Percentiles rank a stretch among this genome's conserved stretches.
Conservation (phyloP, 2,113 vertebrate species). For the Takifugu bimaculatus region DNA sequence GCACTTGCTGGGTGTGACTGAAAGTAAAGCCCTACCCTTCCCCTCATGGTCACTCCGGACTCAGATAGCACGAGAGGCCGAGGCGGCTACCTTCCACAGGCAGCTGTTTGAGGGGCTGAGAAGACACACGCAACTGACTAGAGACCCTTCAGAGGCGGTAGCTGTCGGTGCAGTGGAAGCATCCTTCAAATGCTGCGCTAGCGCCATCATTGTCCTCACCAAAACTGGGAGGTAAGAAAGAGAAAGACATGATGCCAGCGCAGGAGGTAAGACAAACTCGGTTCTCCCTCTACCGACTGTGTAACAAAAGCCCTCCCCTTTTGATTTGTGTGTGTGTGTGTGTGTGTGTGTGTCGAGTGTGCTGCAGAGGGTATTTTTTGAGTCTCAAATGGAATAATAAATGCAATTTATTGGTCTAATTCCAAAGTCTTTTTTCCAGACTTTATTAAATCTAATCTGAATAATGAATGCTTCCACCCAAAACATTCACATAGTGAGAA, state of each 20-base stretch:
- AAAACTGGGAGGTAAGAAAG: conserved; percentile 94
- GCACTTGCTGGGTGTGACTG: conserved; percentile 29
- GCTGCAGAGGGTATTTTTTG: not conserved
- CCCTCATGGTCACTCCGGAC: conserved; percentile 33
- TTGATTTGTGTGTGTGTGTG: conserved; percentile 10
- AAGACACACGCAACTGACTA: conserved; percentile 84
- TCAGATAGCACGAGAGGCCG: conserved; percentile 97
- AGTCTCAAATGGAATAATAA: conserved; percentile 1
- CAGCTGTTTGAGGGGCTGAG: conserved; percentile 96
- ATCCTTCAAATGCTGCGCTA: conserved; percentile 96
- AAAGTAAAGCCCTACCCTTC: conserved; percentile 58
- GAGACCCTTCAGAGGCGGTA: conserved; percentile 89
- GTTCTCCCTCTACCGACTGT: not conserved
- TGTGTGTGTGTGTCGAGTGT: conserved; percentile 10
- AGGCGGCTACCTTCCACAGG: conserved; percentile 96
- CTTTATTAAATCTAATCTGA: not conserved
- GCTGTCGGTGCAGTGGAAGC: conserved; percentile 95
- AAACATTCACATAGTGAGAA: too few species aligned
- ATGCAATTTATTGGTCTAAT: not conserved
- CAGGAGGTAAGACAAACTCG: conserved; percentile 41
- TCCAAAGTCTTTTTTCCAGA: conserved; percentile 1
- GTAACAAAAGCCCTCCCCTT: not conserved
- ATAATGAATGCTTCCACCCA: too few species aligned
- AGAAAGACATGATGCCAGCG: not conserved
- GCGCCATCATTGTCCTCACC: conserved; percentile 94